phyloP scores from a whole-genome alignment of 2,797 vertebrate genomes.

The Ctenochaetus hawaiiensis region DNA sequence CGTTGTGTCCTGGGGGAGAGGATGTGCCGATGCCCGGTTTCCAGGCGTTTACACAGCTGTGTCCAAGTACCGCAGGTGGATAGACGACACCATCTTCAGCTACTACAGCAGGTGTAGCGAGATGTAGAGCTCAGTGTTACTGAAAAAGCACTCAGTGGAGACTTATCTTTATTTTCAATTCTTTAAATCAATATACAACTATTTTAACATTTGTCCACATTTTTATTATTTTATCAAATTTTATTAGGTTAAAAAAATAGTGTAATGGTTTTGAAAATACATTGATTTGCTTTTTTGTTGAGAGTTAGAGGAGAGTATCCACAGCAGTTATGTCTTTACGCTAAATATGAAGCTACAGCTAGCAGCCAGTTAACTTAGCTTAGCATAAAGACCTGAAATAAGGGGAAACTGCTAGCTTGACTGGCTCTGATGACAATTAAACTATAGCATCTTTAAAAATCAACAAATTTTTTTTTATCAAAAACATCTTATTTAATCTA shows the following conservation, averaged over 20 bases:
- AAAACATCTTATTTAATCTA: not conserved
- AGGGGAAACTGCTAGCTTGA: not conserved
- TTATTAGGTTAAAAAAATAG: conserved; percentile 23
- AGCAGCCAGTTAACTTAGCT: conserved; percentile 5
- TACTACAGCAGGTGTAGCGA: conserved; percentile 79
- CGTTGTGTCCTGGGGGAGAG: conserved; percentile 88
- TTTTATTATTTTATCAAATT: not conserved
- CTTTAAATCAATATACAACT: conserved; percentile 26
- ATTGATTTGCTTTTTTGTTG: not conserved
- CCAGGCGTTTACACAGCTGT: conserved; percentile 88
- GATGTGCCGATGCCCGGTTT: conserved; percentile 82
- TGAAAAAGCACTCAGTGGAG: not conserved
- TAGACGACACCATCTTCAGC: conserved; percentile 84
- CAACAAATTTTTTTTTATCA: too few species aligned
- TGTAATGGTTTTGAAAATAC: conserved; percentile 4
- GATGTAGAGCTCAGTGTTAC: conserved; percentile 45
- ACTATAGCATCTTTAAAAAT: not conserved
- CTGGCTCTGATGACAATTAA: not conserved
- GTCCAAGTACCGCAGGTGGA: conserved; percentile 86
- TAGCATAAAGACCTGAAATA: not conserved
- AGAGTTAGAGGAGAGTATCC: not conserved
- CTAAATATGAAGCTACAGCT: not conserved
- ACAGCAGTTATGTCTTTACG: not conserved
- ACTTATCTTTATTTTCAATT: conserved; percentile 38
- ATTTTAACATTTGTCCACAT: conserved; percentile 40